Evolutionary conservation across 2,113 vertebrate genomes (phyloP), one percentile per base, ranked within the genome.

Genomic region (Xiphophorus couchianus): DNA sequence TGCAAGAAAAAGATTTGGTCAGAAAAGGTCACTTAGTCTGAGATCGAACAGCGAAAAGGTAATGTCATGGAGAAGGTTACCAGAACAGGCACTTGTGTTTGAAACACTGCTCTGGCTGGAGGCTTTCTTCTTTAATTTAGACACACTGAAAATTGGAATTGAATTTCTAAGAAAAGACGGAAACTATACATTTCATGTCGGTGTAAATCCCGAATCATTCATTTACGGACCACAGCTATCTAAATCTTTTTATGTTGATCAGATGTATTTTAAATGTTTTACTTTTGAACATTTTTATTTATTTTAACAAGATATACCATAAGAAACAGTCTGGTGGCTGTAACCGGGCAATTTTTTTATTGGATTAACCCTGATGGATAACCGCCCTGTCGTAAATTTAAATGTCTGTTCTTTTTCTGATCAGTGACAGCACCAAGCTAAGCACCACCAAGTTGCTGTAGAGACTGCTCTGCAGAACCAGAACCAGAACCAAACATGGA

Each of bases 21-120:
- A 88, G 72, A 82, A 89, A 85, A 86, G 84, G 86, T 85, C 77
- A 28, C 58, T 58, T 67, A 29, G 63, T 29, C 42, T 71, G 69
- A 78, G 73, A 78, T 58, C 19, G 15, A 71, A 85, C 73, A 76
- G 58, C 51, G 28, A 62, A 81, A 78, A 80, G 33, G 25, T 31
- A 58, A 72, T 2, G 72, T 60, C 63, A 62, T 29, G 1, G 73
- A 76, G 81, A 78, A 78, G 64, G 70, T 60, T 67, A 60, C 44
- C 74, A 69, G 51, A 69, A 61, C 66, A 28, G 28, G 5, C 6
- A 29, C 44, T 80, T 19, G 5, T 42, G 11, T 66, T 39, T 30
- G 15, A 78, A 51, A n/a, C 35, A 37, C 3, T 31, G 60, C 58
- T 30, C 6, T 35, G 13, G 29, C 27, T 35, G 74, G 17, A 37